Conservation (phyloP, 1,140 invertebrate genomes). For the Nasonia vitripennis region DNA sequence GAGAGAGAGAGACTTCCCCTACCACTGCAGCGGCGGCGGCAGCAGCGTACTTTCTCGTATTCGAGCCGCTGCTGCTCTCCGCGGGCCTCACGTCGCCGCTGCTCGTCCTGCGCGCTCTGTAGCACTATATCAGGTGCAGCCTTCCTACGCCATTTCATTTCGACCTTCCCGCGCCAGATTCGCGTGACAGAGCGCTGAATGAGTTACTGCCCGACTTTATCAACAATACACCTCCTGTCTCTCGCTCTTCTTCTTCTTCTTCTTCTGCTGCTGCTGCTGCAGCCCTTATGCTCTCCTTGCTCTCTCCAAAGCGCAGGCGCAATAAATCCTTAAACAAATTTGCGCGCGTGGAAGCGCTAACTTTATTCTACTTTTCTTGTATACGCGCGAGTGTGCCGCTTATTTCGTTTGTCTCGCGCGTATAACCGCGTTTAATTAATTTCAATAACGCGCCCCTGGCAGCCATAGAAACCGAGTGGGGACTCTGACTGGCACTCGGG, state of each 20-base stretch:
- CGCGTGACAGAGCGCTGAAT: constrained; percentile 54
- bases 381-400: not conserved
- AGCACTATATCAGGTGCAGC: constrained; percentile 60
- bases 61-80: constrained; percentile 27
- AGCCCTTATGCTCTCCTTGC: not conserved
- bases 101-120: constrained; percentile 50
- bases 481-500: constrained; percentile 9
- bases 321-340: constrained; percentile 54
- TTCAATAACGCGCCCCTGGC: not conserved
- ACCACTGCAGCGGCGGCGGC: not conserved
- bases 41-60: constrained; percentile 23
- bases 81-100: constrained; percentile 57
- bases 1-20: constrained; percentile 1
- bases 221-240: constrained; percentile 49
- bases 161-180: constrained; percentile 55
- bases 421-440: not conserved
- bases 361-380: constrained; percentile 29
- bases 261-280: not conserved
- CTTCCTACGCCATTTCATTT: constrained; percentile 59
- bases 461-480: not conserved
- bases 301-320: not conserved
- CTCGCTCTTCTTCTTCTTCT: constrained; percentile 21
- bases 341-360: constrained; percentile 21
- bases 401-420: not conserved
- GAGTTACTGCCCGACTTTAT: constrained; percentile 55